phyloP scores from a whole-genome alignment of 1,140 invertebrate genomes.

The Metopolophium dirhodum region DNA sequence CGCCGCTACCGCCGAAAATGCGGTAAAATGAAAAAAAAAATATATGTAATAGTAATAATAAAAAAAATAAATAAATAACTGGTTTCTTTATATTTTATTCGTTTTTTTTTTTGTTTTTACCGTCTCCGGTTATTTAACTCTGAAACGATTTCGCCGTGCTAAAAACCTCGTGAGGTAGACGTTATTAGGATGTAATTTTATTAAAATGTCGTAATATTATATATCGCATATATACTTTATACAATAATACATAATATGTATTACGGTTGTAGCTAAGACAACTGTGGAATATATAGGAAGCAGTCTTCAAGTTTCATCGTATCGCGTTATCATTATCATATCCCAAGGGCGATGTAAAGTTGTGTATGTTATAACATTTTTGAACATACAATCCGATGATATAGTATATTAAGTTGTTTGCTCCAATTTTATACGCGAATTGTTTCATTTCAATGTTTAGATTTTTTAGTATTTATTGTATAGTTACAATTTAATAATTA shows the following conservation, averaged over 20 bases:
- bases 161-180: neutral
- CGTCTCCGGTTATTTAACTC: conserved; percentile 17
- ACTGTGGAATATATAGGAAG: neutral
- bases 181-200: neutral
- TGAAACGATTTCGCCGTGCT: conserved; percentile 19
- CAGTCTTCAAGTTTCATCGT: neutral
- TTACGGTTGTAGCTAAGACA: neutral
- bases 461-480: too few relatives aligned
- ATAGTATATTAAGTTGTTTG: too few relatives aligned
- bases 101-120: neutral
- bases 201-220: neutral
- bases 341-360: neutral
- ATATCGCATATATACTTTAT: neutral
- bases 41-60: conserved; percentile 5
- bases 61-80: conserved; percentile 24
- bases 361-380: too few relatives aligned
- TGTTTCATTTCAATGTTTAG: too few relatives aligned
- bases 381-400: too few relatives aligned
- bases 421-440: too few relatives aligned
- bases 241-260: neutral
- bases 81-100: conserved; percentile 19
- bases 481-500: too few relatives aligned
- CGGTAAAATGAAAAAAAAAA: conserved; percentile 25
- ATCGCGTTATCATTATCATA: neutral
- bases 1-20: conserved; percentile 21